Percentiles rank a stretch among this genome's conserved stretches.
Conservation (phyloP, 2,888 invertebrate species). For the Drosophila niveifrons region DNA sequence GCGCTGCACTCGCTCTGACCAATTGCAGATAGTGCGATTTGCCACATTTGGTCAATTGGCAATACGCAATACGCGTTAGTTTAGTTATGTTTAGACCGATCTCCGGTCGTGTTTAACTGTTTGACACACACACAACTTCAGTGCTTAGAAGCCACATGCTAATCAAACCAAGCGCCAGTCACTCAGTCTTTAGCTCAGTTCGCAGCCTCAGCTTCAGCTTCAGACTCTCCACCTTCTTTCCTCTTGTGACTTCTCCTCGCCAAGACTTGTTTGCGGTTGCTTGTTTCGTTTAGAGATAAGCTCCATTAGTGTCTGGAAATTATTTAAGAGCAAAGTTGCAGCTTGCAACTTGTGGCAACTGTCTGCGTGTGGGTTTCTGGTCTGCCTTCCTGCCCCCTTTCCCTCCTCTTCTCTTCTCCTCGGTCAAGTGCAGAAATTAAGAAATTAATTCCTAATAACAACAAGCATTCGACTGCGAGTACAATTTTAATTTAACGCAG, state of each 20-base stretch:
- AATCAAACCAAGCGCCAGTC: conserved; percentile 73
- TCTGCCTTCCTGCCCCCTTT: not conserved
- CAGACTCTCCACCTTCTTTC: not conserved
- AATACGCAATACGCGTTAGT: not conserved
- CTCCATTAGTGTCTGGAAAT: conserved; percentile 85
- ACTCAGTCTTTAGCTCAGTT: conserved; percentile 18
- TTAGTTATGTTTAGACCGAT: not conserved
- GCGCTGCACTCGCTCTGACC: conserved; percentile 67
- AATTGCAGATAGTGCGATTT: conserved; percentile 64
- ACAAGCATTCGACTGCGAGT: conserved; percentile 40
- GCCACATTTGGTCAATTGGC: conserved; percentile 55
- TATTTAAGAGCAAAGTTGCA: conserved; percentile 80
- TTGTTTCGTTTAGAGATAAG: conserved; percentile 84
- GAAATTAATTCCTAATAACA: conserved; percentile 70
- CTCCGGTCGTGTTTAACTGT: conserved; percentile 56
- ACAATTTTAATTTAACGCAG: conserved; percentile 9
- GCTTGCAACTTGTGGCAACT: conserved; percentile 45
- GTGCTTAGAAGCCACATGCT: conserved; percentile 70
- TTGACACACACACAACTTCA: conserved; percentile 63
- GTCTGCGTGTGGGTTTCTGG: conserved; percentile 43
- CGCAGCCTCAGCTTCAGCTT: conserved; percentile 14
- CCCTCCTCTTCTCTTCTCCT: not conserved
- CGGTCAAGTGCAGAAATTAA: conserved; percentile 62
- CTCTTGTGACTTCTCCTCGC: too few relatives aligned
- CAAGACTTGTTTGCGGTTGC: conserved; percentile 80